Conservation (phyloP, 2,797 vertebrate genomes). For the Pangasius sanitwongsei region DNA sequence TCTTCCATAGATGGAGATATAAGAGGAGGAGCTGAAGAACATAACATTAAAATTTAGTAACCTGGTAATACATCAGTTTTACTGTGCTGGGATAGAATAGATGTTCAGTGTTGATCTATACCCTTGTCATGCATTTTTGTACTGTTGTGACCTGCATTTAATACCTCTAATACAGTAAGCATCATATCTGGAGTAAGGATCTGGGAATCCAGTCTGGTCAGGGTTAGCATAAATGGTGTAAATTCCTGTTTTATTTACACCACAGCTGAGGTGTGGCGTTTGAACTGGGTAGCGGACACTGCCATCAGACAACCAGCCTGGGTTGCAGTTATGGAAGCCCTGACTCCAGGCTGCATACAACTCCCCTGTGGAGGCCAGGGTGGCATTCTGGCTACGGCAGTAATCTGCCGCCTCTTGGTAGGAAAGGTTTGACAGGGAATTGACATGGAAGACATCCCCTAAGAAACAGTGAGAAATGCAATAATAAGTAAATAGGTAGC, state of each 20-base stretch:
- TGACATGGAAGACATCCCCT: slow-evolving; percentile 92
- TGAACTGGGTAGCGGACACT: slow-evolving; percentile 91
- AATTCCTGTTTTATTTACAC: slow-evolving; percentile 83
- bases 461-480: slow-evolving; percentile 5
- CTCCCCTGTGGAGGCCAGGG: slow-evolving; percentile 85
- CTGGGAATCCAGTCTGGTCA: slow-evolving; percentile 89
- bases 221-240: slow-evolving; percentile 84
- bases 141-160: neutral
- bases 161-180: slow-evolving; percentile 92
- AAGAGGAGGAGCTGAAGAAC: slow-evolving; percentile 57
- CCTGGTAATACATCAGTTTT: neutral
- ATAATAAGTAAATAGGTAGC: neutral
- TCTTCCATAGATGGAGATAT: slow-evolving; percentile 65
- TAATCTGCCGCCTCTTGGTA: slow-evolving; percentile 83
- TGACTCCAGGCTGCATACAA: slow-evolving; percentile 88
- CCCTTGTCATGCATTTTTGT: slow-evolving; percentile 1
- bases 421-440: slow-evolving; percentile 84
- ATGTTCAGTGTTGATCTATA: neutral
- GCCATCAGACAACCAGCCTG: slow-evolving; percentile 90
- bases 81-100: neutral
- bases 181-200: slow-evolving; percentile 84
- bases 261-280: slow-evolving; percentile 81
- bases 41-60: slow-evolving; percentile 19
- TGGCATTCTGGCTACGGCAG: slow-evolving; percentile 84
- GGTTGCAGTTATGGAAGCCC: slow-evolving; percentile 88